Evolutionary conservation across 2,113 vertebrate species (phyloP).

Genomic region (Psophia crepitans): DNA sequence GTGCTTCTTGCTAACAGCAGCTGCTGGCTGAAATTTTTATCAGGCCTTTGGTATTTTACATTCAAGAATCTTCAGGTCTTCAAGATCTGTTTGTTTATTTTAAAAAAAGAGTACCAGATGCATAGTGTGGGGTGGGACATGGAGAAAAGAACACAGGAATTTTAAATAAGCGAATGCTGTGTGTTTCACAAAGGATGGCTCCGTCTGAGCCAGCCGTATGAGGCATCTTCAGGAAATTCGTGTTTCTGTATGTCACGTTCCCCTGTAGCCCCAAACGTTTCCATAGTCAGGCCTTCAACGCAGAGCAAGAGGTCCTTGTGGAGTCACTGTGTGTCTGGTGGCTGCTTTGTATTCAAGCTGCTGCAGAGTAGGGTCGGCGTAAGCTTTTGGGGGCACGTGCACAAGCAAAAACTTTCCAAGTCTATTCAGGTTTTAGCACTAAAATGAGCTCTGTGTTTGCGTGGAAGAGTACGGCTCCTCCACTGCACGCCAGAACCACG

Average conservation of each 20-base stretch:
- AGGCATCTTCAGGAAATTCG: neutral
- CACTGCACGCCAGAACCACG: rapidly evolving
- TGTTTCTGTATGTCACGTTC: neutral
- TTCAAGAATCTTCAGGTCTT: slow-evolving; percentile 43
- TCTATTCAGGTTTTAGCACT: neutral
- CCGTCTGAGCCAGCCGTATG: neutral
- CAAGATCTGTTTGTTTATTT: neutral
- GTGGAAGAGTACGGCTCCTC: neutral
- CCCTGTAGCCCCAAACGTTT: neutral
- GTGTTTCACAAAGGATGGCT: neutral
- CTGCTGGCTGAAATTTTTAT: slow-evolving; percentile 68
- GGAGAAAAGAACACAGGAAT: neutral
- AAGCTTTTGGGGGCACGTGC: neutral
- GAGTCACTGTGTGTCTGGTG: neutral
- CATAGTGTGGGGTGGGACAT: neutral
- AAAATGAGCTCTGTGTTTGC: neutral
- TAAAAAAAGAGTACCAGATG: slow-evolving; percentile 3
- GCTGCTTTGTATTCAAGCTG: neutral
- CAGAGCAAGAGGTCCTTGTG: neutral
- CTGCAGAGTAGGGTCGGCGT: neutral
- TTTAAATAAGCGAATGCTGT: neutral
- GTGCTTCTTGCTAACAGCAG: slow-evolving; percentile 48
- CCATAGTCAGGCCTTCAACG: neutral
- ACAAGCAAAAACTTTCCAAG: neutral
- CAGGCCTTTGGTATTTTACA: slow-evolving; percentile 59